Conservation (phyloP, 2,888 invertebrate genomes). For the Acleris literana region DNA sequence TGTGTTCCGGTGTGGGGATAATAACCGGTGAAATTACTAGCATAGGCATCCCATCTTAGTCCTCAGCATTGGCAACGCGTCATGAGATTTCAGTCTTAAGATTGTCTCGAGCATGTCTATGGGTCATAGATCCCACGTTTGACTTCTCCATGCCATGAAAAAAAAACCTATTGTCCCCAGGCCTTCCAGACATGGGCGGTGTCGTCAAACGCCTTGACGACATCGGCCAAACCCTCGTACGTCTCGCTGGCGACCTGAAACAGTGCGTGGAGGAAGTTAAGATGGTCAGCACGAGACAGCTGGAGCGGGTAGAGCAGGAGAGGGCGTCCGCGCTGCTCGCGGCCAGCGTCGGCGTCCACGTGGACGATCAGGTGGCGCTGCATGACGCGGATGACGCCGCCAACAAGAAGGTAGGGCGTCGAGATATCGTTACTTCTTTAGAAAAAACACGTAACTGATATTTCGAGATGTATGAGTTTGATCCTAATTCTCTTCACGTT, state of each 20-base stretch:
- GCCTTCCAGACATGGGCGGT: conserved; percentile 63
- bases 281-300: conserved; percentile 85
- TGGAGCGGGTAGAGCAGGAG: conserved; percentile 85
- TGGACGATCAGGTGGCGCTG: conserved; percentile 76
- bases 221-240: conserved; percentile 86
- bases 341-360: conserved; percentile 85
- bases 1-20: no score
- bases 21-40: no score
- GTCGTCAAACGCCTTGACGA: conserved; percentile 88
- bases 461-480: no score
- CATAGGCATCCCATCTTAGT: no score
- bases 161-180: conserved; percentile 44
- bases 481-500: no score
- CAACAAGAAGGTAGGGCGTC: conserved; percentile 86
- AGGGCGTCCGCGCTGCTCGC: conserved; percentile 86
- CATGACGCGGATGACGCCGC: conserved; percentile 84
- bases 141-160: no score
- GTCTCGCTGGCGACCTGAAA: conserved; percentile 87
- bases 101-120: no score
- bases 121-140: no score
- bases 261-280: conserved; percentile 90
- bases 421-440: no score
- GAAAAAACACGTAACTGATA: not conserved
- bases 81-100: no score
- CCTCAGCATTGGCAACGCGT: no score